These are phyloP conservation scores for Syrphus vitripennis DNA, from an alignment of 2,888 invertebrate genomes.

Conservation along the genomic window DNA sequence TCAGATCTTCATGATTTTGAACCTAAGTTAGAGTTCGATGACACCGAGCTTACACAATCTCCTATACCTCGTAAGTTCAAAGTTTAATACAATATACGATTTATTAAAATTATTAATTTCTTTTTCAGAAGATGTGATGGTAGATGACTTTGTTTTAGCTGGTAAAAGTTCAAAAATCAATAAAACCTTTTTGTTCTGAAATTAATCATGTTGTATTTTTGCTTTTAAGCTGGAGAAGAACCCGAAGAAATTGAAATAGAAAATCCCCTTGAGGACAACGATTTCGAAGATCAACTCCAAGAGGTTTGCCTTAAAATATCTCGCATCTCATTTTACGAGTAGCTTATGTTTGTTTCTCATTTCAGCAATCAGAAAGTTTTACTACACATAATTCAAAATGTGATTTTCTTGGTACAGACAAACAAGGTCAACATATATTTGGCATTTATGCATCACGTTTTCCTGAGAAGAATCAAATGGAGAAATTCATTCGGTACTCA, in stretches of 20 bases:
- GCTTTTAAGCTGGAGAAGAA: slow-evolving; percentile 74
- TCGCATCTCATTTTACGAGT: too few relatives aligned
- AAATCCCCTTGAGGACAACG: slow-evolving; percentile 79
- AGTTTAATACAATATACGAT: not conserved
- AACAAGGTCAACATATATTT: slow-evolving; percentile 95
- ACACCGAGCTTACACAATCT: slow-evolving; percentile 91
- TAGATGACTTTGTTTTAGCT: slow-evolving; percentile 79
- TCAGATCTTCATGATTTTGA: slow-evolving; percentile 97
- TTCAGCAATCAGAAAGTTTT: slow-evolving; percentile 74
- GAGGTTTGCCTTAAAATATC: slow-evolving; percentile 73
- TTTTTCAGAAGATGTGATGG: slow-evolving; percentile 78
- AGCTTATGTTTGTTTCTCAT: not conserved
- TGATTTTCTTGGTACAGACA: slow-evolving; percentile 86
- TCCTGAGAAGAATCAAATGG: slow-evolving; percentile 88
- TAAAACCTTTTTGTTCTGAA: not conserved
- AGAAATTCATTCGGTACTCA: slow-evolving; percentile 78
- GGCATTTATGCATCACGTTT: slow-evolving; percentile 95
- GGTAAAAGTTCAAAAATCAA: slow-evolving; percentile 72
- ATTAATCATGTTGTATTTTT: not conserved
- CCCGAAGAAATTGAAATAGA: slow-evolving; percentile 75
- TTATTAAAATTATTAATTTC: slow-evolving; percentile 65
- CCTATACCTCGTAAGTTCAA: slow-evolving; percentile 85
- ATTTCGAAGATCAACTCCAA: slow-evolving; percentile 79
- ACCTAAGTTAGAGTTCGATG: slow-evolving; percentile 97
- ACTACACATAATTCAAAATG: slow-evolving; percentile 77